These are phyloP conservation scores for Setipinna tenuifilis DNA, from an alignment of 2,797 vertebrate genomes.

Conservation along the genomic window DNA sequence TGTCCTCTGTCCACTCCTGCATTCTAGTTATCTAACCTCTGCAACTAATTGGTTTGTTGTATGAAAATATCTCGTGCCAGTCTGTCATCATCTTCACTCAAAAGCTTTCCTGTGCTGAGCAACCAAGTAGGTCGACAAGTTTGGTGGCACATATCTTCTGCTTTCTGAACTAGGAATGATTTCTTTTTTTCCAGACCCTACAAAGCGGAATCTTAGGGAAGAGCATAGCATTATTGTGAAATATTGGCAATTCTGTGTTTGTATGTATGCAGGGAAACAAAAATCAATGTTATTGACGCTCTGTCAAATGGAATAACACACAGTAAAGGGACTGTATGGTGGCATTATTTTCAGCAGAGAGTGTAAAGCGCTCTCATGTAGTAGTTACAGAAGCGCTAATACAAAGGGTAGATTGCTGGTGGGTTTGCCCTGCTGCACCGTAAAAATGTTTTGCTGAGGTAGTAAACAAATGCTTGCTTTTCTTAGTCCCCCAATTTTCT, in stretches of 20 bases:
- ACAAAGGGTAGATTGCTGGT: constrained; percentile 54
- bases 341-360: constrained; percentile 51
- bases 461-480: constrained; percentile 54
- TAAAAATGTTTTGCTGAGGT: constrained; percentile 45
- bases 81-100: constrained; percentile 29
- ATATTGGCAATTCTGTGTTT: constrained; percentile 24
- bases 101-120: constrained; percentile 26
- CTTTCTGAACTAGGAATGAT: constrained; percentile 29
- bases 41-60: neutral
- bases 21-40: neutral
- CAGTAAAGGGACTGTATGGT: constrained; percentile 46
- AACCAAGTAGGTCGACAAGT: constrained; percentile 11
- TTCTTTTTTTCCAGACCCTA: constrained; percentile 41
- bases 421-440: constrained; percentile 46
- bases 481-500: constrained; percentile 54
- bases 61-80: neutral
- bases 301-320: constrained; percentile 45
- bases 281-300: constrained; percentile 55
- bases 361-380: constrained; percentile 47
- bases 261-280: constrained; percentile 47
- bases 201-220: constrained; percentile 46
- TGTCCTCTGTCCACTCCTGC: neutral
- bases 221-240: constrained; percentile 55
- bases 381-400: constrained; percentile 48
- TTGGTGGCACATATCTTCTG: constrained; percentile 16